Percentiles rank a stretch among this genome's conserved stretches.
phyloP scores from a whole-genome alignment of 2,113 vertebrate species.

The Sardina pilchardus region DNA sequence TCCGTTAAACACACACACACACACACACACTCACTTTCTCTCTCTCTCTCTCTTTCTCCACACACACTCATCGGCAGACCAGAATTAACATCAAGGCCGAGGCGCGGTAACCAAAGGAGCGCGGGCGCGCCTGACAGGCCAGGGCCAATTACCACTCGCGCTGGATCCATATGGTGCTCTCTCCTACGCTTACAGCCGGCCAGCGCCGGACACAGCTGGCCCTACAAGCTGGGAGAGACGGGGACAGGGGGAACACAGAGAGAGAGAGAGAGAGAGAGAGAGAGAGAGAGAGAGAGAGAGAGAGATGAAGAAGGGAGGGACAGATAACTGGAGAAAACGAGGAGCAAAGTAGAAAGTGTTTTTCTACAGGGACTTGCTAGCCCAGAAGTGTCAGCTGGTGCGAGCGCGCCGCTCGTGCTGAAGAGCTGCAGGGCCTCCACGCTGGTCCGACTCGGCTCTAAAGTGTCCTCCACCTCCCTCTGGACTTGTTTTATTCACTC shows the following conservation, averaged over 20 bases:
- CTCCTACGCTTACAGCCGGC: constrained; percentile 23
- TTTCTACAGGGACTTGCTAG: not conserved
- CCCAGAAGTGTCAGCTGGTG: constrained; percentile 35
- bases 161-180: constrained; percentile 37
- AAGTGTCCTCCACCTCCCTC: constrained; percentile 33
- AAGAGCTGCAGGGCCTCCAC: not conserved
- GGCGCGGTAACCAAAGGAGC: not conserved
- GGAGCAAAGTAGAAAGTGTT: not conserved
- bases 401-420: not conserved
- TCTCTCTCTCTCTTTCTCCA: not conserved
- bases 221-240: not conserved
- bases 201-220: constrained; percentile 38
- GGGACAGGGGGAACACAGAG: not conserved
- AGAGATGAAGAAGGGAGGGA: not conserved
- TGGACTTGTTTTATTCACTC: constrained; percentile 52
- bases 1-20: not conserved
- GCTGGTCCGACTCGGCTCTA: constrained; percentile 38
- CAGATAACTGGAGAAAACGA: too few species aligned
- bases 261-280: not conserved
- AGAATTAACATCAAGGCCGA: constrained; percentile 29
- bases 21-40: not conserved
- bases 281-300: not conserved
- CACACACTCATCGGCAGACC: not conserved
- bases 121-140: constrained; percentile 46
- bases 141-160: constrained; percentile 47